Conservation (phyloP, 2,888 invertebrate genomes). For the Watsonalla binaria region DNA sequence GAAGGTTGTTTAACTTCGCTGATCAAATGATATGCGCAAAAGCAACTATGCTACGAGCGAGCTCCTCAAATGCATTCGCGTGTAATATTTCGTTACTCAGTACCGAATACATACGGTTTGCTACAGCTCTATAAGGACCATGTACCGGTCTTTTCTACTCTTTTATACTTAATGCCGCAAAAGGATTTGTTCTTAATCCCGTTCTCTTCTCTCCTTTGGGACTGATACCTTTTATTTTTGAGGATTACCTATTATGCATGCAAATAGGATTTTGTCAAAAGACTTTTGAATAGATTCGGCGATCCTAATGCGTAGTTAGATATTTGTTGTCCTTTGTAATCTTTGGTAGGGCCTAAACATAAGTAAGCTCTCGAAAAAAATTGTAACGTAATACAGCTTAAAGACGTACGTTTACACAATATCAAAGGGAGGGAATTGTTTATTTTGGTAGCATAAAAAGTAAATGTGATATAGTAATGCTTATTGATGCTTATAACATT, state of each 20-base stretch:
- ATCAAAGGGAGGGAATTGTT: too few relatives aligned
- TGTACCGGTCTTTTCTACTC: background rate
- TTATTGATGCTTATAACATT: too few relatives aligned
- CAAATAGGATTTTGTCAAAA: conserved; percentile 27
- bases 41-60: too few relatives aligned
- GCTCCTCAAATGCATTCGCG: too few relatives aligned
- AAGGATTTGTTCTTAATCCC: conserved; percentile 30
- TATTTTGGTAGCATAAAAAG: too few relatives aligned
- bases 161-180: conserved; percentile 20
- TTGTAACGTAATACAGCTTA: background rate
- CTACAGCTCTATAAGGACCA: background rate
- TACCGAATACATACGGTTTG: too few relatives aligned
- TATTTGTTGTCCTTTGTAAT: conserved; percentile 26
- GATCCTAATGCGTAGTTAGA: conserved; percentile 27
- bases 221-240: conserved; percentile 23
- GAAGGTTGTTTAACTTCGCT: too few relatives aligned
- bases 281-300: conserved; percentile 17
- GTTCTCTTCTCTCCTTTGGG: conserved; percentile 22
- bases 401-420: too few relatives aligned
- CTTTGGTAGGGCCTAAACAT: conserved; percentile 6
- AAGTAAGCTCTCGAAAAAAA: background rate
- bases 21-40: too few relatives aligned
- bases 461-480: too few relatives aligned
- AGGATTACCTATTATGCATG: conserved; percentile 24
- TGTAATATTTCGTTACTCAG: too few relatives aligned